Evolutionary conservation across 2,888 invertebrate species (phyloP), one percentile per base, ranked within the genome.

Genomic region (Zaprionus obscuricornis): DNA sequence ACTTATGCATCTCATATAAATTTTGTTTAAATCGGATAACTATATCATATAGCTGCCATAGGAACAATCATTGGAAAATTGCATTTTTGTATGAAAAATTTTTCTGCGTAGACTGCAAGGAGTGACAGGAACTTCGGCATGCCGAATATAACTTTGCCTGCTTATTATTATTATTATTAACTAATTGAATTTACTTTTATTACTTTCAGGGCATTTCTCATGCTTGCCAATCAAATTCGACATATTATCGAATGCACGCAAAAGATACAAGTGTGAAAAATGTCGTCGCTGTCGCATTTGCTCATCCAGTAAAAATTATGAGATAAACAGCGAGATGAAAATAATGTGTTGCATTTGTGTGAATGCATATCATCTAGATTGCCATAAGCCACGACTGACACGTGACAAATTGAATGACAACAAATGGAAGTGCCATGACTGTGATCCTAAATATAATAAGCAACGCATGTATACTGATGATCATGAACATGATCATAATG

Each of bases 281-380:
- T 98, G 97, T 85, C 97, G 96, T 90, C 95, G 94, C 7, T 98
- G 98, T 90, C 93, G 93, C 5, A 31, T 72, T 8, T 88, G 88
- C 51, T 60, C 47, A 11, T 36, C 20, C 1, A 39, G 2, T 10
- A 60, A 43, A 10, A 24, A 5, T 10, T 4, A 1, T 0, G 31
- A 29, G 3, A 31, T 26, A 5, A 89, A 95, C 94, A 94, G 94
- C 51, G 91, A 92, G 18, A 90, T 96, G 81, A n/a, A n/a, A n/a
- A 92, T 95, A 24, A 95, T 96, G 33, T 97, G 97, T 90, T 94
- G 94, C 74, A 93, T 93, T 22, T 97, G 97, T 88, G 95, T 95
- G 34, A 96, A 96, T 89, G 95, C 95, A 2, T 97, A 95, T 88
- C 97, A 97, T 89, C 92, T 94, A 62, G 91, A 92, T 22, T 97